Evolutionary conservation across 2,888 invertebrate species (phyloP), one percentile per base, ranked within the genome.

Genomic region (Lasioglossum pauxillum): DNA sequence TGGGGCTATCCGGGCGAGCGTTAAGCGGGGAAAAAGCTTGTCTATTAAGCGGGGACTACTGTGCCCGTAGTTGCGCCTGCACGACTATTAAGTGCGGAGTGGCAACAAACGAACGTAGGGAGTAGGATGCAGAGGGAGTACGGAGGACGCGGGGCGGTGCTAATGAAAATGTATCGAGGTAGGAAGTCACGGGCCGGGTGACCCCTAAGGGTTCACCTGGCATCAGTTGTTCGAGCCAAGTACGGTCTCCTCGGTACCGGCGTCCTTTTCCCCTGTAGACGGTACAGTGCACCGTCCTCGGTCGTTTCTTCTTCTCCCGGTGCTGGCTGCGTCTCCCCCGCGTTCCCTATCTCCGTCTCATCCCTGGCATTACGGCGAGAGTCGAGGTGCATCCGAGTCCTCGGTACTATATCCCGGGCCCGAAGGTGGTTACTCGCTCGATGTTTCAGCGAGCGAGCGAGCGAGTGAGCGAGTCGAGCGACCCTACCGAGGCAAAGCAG

Each of bases 111-210:
- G n/a, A 49, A 53, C 53, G 76, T 67, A 23, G 73, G 38, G 71
- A 35, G 71, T 19, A 69, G 60, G 79, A 67, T 23, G 31, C 2
- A n/a, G 53, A 16, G 38, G 64, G 64, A 64, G 16, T 3, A 16
- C 57, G 7, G 27, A 35, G 64, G 71, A 35, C 44, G 80, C 46
- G 73, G 67, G 80, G 31, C 69, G 88, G 86, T 89, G 88, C 87
- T 93, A 93, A 93, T 93, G 93, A 92, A 93, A 93, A 92, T 92
- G 91, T 92, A 92, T 93, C 91, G 88, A 89, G 87, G 87, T 75
- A 90, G 89, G 87, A 90, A 92, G 89, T 91, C 88, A 87, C 86
- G 90, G 81, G 83, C 83, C 87, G 85, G 87, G 81, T 85, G 87
- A 84, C 85, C 88, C 80, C 79, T 80, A 80, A 83, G 88, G 87